Conservation (phyloP, 2,888 invertebrate species). For the Drosophila fulvimacula region DNA sequence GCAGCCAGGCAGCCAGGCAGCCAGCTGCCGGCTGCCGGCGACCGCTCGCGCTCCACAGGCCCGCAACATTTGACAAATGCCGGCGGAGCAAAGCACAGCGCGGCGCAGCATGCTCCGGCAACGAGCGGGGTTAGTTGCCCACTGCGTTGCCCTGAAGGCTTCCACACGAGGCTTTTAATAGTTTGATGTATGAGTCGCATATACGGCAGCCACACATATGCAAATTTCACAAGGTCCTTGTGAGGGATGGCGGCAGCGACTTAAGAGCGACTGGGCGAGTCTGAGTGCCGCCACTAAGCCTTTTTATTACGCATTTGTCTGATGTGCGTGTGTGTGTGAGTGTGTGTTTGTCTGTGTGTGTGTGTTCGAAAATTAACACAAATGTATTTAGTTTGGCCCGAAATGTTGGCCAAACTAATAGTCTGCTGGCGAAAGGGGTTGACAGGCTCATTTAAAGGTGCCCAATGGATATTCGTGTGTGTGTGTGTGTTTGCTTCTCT, state of each 20-base stretch:
- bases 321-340: conserved; percentile 11
- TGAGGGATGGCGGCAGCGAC: conserved; percentile 3
- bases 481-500: conserved; percentile 13
- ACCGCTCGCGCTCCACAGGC: conserved; percentile 54
- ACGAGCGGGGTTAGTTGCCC: conserved; percentile 1
- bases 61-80: conserved; percentile 80
- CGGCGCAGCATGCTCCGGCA: conserved; percentile 31
- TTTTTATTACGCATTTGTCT: conserved; percentile 52
- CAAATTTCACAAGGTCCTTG: conserved; percentile 62
- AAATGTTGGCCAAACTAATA: conserved; percentile 60
- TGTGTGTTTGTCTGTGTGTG: conserved; percentile 26
- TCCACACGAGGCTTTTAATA: conserved; percentile 73
- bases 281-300: conserved; percentile 53
- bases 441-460: conserved; percentile 55
- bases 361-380: conserved; percentile 73
- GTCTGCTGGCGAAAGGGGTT: conserved; percentile 25
- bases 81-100: conserved; percentile 33
- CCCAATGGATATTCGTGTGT: conserved; percentile 26
- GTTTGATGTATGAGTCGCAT: conserved; percentile 77
- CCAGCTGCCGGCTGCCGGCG: conserved; percentile 43
- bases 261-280: conserved; percentile 5
- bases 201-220: conserved; percentile 58
- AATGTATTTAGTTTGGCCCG: conserved; percentile 75
- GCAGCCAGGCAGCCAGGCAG: too few species aligned
- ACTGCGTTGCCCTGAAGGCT: conserved; percentile 63